These are phyloP conservation scores for Cassiopea andromeda DNA, from an alignment of 30 jellyfish, hydroid and myxozoan species.

Conservation along the genomic window DNA sequence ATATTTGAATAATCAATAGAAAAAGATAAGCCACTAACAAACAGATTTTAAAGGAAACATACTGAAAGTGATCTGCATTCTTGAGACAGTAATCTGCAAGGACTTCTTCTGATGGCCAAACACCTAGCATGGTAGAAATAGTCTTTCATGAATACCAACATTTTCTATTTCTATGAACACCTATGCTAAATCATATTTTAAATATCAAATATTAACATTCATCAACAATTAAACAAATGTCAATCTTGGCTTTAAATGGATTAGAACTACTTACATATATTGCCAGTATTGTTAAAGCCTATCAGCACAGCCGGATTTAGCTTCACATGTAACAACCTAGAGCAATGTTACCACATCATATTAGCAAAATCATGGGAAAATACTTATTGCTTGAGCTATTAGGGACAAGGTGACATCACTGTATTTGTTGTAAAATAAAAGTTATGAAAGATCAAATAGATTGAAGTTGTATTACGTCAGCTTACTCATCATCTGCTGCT, in stretches of 20 bases:
- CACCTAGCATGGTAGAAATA: slow-evolving; percentile 28
- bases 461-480: too few species aligned
- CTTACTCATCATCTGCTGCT: too few species aligned
- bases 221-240: too few species aligned
- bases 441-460: too few species aligned
- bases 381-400: neutral
- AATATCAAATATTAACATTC: too few species aligned
- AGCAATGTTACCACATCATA: neutral
- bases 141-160: too few species aligned
- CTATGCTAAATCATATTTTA: too few species aligned
- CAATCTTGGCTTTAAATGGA: too few species aligned
- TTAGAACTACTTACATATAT: slow-evolving; percentile 58
- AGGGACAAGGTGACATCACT: neutral
- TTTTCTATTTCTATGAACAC: too few species aligned
- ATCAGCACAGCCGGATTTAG: slow-evolving; percentile 50
- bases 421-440: too few species aligned
- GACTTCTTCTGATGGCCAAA: slow-evolving; percentile 87
- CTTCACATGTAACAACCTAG: slow-evolving; percentile 38
- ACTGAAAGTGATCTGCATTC: slow-evolving; percentile 44
- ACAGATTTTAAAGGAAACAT: neutral
- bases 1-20: too few species aligned
- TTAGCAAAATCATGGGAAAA: neutral
- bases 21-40: too few species aligned
- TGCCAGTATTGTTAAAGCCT: slow-evolving; percentile 88
- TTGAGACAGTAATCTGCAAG: slow-evolving; percentile 59